phyloP scores from a whole-genome alignment of 2,113 vertebrate species.

The Canis aureus region DNA sequence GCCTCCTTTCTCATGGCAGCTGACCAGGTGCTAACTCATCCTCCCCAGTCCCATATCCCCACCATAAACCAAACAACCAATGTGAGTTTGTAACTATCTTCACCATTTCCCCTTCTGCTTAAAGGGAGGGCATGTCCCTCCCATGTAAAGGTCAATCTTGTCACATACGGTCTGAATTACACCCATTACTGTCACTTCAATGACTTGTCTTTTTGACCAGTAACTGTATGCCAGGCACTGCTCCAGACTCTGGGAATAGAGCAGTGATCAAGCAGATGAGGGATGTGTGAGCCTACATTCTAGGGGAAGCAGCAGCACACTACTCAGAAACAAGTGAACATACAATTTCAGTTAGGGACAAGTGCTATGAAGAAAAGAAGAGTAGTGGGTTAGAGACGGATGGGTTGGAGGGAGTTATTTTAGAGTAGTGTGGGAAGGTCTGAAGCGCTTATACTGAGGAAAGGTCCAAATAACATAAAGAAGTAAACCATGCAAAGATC shows the following conservation, averaged over 20 bases:
- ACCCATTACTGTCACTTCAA: constrained; percentile 4
- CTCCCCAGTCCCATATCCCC: not conserved
- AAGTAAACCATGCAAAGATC: not conserved
- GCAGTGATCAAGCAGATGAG: not conserved
- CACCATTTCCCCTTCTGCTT: not conserved
- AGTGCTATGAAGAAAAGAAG: not conserved
- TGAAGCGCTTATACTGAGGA: not conserved
- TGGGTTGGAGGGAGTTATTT: not conserved
- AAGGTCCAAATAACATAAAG: not conserved
- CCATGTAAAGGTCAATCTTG: constrained; percentile 2
- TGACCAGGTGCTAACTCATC: not conserved
- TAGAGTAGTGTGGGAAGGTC: not conserved
- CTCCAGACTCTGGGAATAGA: not conserved
- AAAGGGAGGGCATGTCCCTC: not conserved
- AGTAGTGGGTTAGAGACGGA: not conserved
- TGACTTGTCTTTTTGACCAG: constrained; percentile 13
- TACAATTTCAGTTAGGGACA: constrained; percentile 18
- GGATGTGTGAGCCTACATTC: not conserved
- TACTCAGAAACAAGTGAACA: constrained; percentile 36
- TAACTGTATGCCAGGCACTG: not conserved
- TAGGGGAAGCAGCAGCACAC: not conserved
- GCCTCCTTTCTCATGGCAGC: not conserved
- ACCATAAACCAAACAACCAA: not conserved
- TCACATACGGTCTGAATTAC: not conserved
- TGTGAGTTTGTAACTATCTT: not conserved